Evolutionary conservation across 2,888 invertebrate species (phyloP).

Genomic region (Ametastegia equiseti): DNA sequence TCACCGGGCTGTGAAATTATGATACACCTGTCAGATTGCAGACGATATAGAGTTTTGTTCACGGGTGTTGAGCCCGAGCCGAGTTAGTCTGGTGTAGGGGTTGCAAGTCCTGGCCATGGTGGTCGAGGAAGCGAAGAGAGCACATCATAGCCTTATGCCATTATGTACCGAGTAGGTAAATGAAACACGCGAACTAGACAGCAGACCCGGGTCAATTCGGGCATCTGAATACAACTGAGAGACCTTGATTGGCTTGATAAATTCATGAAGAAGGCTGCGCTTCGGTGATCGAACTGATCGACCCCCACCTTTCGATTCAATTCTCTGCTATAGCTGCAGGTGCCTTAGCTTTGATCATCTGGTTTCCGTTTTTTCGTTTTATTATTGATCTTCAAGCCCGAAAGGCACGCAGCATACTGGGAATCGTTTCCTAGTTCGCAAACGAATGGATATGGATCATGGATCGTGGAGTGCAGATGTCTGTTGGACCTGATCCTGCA

Average conservation of each 20-base stretch:
- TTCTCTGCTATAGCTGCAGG: not conserved
- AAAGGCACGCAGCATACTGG: too few species aligned
- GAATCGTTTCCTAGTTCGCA: too few species aligned
- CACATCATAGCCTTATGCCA: not conserved
- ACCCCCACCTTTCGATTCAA: not conserved
- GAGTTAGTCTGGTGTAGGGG: not conserved
- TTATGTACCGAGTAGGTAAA: too few species aligned
- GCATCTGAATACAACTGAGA: not conserved
- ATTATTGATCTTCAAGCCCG: too few species aligned
- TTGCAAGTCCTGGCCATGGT: not conserved
- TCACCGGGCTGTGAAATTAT: constrained; percentile 53
- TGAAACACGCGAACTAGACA: constrained; percentile 18
- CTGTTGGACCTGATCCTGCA: too few species aligned
- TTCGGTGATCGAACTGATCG: constrained; percentile 24
- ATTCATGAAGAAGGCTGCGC: not conserved
- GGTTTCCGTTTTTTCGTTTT: not conserved
- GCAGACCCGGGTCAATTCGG: not conserved
- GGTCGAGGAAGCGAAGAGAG: not conserved
- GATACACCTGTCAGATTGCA: constrained; percentile 59
- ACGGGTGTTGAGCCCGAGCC: constrained; percentile 2
- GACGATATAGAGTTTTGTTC: constrained; percentile 38
- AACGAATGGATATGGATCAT: too few species aligned
- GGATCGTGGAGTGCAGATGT: too few species aligned
- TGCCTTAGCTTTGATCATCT: not conserved
- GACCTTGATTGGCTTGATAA: constrained; percentile 3